Evolutionary conservation across 2,113 vertebrate genomes (phyloP).

Genomic region (Hypanus sabinus): DNA sequence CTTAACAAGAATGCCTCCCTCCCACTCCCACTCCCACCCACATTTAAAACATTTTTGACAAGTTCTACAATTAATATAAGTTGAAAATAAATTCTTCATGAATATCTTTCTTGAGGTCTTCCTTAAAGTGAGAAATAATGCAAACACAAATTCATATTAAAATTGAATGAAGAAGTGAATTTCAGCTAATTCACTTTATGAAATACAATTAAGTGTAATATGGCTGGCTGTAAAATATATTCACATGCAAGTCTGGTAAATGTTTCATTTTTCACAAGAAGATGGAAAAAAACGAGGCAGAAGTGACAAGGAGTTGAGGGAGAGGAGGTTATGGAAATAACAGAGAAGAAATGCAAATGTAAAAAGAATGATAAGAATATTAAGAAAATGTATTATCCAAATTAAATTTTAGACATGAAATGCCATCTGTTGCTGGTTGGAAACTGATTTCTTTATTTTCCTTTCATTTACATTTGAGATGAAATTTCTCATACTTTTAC

Average conservation of each 20-base stretch:
- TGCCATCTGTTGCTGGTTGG: background rate
- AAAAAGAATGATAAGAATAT: background rate
- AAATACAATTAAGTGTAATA: background rate
- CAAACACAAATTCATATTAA: background rate
- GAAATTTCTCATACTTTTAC: background rate
- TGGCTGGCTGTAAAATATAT: background rate
- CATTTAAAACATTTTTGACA: background rate
- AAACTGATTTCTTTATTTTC: background rate
- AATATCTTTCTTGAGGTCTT: background rate
- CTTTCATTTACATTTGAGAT: constrained; percentile 9
- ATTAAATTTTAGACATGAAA: background rate
- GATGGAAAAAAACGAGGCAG: background rate
- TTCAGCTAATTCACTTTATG: constrained; percentile 11
- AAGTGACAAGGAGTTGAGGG: background rate
- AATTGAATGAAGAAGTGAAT: background rate
- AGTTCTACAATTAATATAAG: background rate
- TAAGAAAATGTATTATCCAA: background rate
- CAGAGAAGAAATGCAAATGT: background rate
- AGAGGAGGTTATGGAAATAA: background rate
- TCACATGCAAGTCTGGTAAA: background rate
- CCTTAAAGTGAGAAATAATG: background rate
- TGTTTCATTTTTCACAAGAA: background rate
- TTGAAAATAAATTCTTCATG: background rate
- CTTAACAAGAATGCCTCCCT: background rate
- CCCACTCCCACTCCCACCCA: no score